These are phyloP conservation scores for Acanthoscelides obtectus DNA, from an alignment of 2,888 invertebrate species.

Conservation along the genomic window DNA sequence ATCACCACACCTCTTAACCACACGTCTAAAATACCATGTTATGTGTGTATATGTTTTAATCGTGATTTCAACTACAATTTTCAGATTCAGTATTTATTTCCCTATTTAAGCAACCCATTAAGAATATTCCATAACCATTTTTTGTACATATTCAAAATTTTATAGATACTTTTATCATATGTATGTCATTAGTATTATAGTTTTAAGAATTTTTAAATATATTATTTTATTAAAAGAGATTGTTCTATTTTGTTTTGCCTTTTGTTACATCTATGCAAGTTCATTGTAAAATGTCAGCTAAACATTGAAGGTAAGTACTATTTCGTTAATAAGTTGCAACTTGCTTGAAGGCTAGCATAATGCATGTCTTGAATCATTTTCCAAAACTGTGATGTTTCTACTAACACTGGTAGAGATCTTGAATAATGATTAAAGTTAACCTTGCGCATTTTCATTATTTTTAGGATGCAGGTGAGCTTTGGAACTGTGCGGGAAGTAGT, in stretches of 20 bases:
- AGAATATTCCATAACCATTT: background rate
- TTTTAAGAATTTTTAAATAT: background rate
- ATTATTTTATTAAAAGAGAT: background rate
- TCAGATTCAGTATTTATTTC: background rate
- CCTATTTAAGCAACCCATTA: background rate
- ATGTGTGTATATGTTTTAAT: background rate
- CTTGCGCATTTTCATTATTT: background rate
- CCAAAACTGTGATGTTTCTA: background rate
- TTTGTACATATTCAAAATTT: background rate
- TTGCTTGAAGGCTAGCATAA: background rate
- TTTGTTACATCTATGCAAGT: background rate
- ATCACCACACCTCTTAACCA: too few species aligned
- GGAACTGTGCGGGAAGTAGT: slow-evolving; percentile 51
- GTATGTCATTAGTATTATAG: background rate
- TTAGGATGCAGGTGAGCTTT: slow-evolving; percentile 50
- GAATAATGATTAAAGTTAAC: slow-evolving; percentile 7
- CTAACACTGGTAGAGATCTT: background rate
- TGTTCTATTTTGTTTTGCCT: background rate
- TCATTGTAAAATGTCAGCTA: background rate
- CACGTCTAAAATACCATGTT: slow-evolving; percentile 9
- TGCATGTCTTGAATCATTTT: background rate
- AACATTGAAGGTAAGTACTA: slow-evolving; percentile 9
- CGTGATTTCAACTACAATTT: background rate
- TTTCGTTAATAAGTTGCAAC: background rate
- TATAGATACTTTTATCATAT: background rate